phyloP scores from a whole-genome alignment of 2,888 invertebrate species.

The Beris chalybata region DNA sequence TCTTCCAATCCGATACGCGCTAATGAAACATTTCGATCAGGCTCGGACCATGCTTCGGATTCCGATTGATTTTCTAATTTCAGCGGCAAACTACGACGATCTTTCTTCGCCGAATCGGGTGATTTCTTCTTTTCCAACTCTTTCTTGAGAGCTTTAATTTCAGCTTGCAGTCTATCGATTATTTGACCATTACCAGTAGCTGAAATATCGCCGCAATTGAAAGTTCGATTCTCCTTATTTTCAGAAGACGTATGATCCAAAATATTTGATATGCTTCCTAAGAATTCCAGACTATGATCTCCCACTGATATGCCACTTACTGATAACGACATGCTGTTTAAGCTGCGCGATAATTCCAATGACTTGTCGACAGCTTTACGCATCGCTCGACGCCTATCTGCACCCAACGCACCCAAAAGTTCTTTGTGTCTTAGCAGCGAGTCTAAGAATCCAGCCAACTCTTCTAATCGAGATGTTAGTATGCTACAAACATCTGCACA shows the following conservation, averaged over 20 bases:
- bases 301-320: constrained; percentile 53
- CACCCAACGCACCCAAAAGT: constrained; percentile 59
- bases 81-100: constrained; percentile 50
- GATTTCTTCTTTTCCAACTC: constrained; percentile 46
- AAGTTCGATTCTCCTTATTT: constrained; percentile 45
- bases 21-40: constrained; percentile 77
- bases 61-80: constrained; percentile 59
- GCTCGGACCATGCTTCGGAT: constrained; percentile 86
- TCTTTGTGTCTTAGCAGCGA: constrained; percentile 62
- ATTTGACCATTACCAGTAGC: constrained; percentile 15
- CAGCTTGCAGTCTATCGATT: constrained; percentile 47
- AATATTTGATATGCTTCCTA: constrained; percentile 58
- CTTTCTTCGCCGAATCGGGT: constrained; percentile 45
- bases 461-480: constrained; percentile 61
- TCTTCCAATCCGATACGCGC: constrained; percentile 74
- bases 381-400: constrained; percentile 58
- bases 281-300: constrained; percentile 58
- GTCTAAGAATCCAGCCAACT: constrained; percentile 64
- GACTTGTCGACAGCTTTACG: constrained; percentile 61
- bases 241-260: constrained; percentile 45
- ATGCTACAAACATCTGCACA: constrained; percentile 53
- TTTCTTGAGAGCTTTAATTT: constrained; percentile 48
- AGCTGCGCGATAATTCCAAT: constrained; percentile 59
- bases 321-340: constrained; percentile 55
- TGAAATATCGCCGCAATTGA: constrained; percentile 47